phyloP scores from a whole-genome alignment of 2,888 invertebrate genomes.

The Napeogenes sylphis region DNA sequence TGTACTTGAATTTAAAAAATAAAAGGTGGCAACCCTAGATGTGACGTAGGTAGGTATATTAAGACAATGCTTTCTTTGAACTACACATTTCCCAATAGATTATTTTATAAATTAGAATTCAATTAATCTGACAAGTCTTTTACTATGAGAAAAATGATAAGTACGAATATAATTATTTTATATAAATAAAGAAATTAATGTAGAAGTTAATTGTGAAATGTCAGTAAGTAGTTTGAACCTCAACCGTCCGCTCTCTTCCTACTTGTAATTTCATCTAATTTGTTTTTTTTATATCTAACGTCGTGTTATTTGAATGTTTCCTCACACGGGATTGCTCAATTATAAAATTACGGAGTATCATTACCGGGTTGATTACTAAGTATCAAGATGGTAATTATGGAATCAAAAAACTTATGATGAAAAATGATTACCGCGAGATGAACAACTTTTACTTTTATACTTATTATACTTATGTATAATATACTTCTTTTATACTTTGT shows the following conservation, averaged over 20 bases:
- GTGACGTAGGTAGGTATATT: too few species aligned
- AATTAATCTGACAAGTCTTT: too few species aligned
- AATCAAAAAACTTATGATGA: too few species aligned
- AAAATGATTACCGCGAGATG: constrained; percentile 9
- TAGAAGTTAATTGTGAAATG: constrained; percentile 44
- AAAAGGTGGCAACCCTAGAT: too few species aligned
- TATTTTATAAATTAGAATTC: too few species aligned
- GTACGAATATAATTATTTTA: too few species aligned
- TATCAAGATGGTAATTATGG: constrained; percentile 15
- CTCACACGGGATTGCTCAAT: constrained; percentile 35
- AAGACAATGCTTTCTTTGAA: too few species aligned
- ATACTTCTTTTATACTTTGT: too few species aligned
- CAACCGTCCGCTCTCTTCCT: constrained; percentile 38
- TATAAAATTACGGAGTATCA: constrained; percentile 38
- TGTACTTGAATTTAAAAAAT: too few species aligned
- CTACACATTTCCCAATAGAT: too few species aligned
- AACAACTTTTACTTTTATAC: constrained; percentile 9
- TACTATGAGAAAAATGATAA: too few species aligned
- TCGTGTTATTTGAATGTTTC: constrained; percentile 31
- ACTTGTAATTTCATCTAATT: constrained; percentile 66
- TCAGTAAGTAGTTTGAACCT: constrained; percentile 49
- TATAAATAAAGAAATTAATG: constrained; percentile 26
- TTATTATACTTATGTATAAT: background rate
- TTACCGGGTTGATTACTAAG: constrained; percentile 38
- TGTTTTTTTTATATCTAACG: constrained; percentile 44